These are phyloP conservation scores for Rostratula benghalensis DNA, from an alignment of 2,113 vertebrate genomes.

Conservation along the genomic window DNA sequence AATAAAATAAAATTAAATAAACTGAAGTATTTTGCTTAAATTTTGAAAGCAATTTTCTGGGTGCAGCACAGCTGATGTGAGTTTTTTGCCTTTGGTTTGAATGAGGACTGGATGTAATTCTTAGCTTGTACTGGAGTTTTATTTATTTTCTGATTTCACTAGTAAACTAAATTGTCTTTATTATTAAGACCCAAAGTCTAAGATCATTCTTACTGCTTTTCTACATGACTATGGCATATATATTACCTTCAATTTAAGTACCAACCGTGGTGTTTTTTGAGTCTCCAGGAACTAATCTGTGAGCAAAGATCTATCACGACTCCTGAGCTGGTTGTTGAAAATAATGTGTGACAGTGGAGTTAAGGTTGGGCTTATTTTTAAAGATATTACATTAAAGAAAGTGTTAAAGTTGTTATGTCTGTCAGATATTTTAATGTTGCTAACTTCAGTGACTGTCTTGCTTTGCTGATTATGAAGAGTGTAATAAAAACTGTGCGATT, in stretches of 20 bases:
- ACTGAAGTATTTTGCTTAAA: background rate
- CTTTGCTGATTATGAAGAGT: conserved; percentile 57
- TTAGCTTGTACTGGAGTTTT: background rate
- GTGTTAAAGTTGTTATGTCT: conserved; percentile 38
- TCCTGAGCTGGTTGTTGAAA: conserved; percentile 22
- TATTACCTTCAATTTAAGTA: background rate
- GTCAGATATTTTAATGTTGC: conserved; percentile 46
- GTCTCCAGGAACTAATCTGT: conserved; percentile 1
- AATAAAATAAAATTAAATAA: background rate
- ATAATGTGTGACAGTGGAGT: background rate
- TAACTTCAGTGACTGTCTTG: conserved; percentile 51
- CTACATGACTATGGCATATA: background rate
- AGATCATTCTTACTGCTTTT: background rate
- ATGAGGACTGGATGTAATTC: background rate
- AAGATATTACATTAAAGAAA: conserved; percentile 15
- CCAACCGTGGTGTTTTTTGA: background rate
- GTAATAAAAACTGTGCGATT: conserved; percentile 74
- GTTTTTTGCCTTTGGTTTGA: background rate
- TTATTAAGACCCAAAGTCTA: background rate
- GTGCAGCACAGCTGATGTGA: background rate
- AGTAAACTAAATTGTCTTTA: background rate
- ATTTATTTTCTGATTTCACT: background rate
- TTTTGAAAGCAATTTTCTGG: background rate
- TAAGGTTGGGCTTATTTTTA: conserved; percentile 22
- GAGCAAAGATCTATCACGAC: conserved; percentile 27